Evolutionary conservation across 1,140 invertebrate genomes (phyloP).

Genomic region (Aporrectodea caliginosa): DNA sequence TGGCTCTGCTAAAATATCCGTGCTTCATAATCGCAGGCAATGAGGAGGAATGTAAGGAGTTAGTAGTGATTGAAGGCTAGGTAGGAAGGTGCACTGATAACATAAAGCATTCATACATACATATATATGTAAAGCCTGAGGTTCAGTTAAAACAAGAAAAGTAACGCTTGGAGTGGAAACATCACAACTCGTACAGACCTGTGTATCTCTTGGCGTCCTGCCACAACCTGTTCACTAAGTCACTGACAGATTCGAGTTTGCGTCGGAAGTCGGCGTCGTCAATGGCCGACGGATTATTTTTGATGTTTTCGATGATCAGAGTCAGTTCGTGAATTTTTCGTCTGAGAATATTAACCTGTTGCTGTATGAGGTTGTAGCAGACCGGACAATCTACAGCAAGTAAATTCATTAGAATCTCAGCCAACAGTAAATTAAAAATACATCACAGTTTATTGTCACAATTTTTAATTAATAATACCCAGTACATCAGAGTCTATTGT

Average conservation of each 20-base stretch:
- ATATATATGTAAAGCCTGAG: no score
- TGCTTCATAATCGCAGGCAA: no score
- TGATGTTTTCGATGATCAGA: constrained; percentile 66
- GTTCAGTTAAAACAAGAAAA: no score
- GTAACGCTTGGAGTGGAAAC: not conserved
- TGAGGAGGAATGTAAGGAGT: no score
- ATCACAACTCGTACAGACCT: constrained; percentile 50
- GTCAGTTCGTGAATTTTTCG: constrained; percentile 70
- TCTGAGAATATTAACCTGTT: constrained; percentile 77
- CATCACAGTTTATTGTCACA: no score
- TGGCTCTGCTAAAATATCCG: no score
- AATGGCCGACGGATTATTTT: constrained; percentile 72
- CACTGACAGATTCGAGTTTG: constrained; percentile 68
- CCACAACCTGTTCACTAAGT: constrained; percentile 68
- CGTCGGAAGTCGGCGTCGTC: constrained; percentile 78
- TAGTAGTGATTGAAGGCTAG: no score
- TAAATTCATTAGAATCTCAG: no score
- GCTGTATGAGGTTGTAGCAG: constrained; percentile 89
- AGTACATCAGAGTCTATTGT: not conserved
- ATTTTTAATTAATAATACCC: not conserved
- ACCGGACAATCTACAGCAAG: constrained; percentile 77
- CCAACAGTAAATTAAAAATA: no score
- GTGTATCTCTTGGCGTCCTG: constrained; percentile 66
- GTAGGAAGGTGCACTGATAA: no score
- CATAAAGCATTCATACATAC: no score